Evolutionary conservation across 1,140 invertebrate genomes (phyloP).

Genomic region (Pteromalus puparum): DNA sequence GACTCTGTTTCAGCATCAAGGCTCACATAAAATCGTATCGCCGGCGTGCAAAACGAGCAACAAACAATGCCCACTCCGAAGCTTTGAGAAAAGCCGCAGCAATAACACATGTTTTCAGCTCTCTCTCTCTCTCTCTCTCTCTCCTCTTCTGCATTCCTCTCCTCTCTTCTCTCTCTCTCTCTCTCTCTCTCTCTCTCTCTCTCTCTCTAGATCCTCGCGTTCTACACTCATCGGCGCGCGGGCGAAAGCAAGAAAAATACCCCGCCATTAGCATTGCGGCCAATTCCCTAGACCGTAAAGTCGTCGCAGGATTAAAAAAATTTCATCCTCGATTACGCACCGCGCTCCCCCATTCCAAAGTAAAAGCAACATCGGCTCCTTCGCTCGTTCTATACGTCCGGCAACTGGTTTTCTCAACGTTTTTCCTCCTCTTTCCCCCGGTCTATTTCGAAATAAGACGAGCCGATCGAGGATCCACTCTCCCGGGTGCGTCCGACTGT

Average conservation of each 20-base stretch:
- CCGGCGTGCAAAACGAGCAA: too few species aligned
- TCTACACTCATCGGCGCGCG: background rate
- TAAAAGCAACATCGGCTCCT: background rate
- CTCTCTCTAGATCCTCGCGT: background rate
- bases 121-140: background rate
- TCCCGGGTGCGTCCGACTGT: background rate
- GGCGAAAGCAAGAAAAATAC: conserved; percentile 25
- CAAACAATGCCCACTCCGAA: background rate
- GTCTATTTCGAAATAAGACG: background rate
- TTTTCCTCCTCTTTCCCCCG: background rate
- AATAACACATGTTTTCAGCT: background rate
- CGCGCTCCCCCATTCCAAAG: background rate
- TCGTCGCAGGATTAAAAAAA: background rate
- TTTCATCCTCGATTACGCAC: conserved; percentile 13
- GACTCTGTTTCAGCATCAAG: background rate
- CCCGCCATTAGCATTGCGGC: background rate
- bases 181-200: too few species aligned
- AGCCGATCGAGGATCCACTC: conserved; percentile 1
- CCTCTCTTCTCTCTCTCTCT: background rate
- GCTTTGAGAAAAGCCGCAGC: background rate
- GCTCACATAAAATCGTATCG: background rate
- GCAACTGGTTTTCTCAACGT: conserved; percentile 2
- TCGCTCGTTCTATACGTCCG: background rate
- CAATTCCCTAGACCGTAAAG: conserved; percentile 13
- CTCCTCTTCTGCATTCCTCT: too few species aligned